Evolutionary conservation across 2,797 vertebrate species (phyloP), one percentile per base, ranked within the genome.

Genomic region (Setipinna tenuifilis): DNA sequence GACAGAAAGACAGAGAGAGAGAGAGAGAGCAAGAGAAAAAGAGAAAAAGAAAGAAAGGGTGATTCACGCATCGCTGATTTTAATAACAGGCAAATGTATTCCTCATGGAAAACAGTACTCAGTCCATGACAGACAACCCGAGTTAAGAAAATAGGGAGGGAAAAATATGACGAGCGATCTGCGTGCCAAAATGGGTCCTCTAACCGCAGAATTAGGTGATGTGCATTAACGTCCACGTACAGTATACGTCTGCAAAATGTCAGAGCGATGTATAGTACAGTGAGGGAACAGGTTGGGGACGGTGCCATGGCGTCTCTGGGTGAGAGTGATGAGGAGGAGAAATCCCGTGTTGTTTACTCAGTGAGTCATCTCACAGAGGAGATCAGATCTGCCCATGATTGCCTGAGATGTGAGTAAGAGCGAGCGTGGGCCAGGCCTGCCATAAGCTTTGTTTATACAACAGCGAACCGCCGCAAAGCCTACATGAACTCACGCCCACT

Each of bases 321-420:
- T 54, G 31, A 35, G 65, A 71, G 65, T 78, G 71, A 44, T 78
- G 71, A 7, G 50, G 46, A 75, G 68, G 19, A 78, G 35, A 78
- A 78, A 41, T 21, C 71, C 71, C 71, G 11, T 44, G 31, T 19
- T 84, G 82, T 92, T 91, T 89, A 89, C 86, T 78, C 85, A 88
- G 83, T 90, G 89, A 91, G 82, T 92, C 88, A 91, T 65, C 87
- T 81, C 75, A 82, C 84, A 58, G 85, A 83, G 81, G 28, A 87
- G 58, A 85, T 86, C 88, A 89, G 89, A 91, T 91, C 91, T 93
- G 89, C 50, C 46, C 86, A 83, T 85, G 86, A 88, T 62, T 83
- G 62, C 88, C 84, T 78, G 84, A 84, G 87, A 87, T 87, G 83
- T 86, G 65, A 88, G 61, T 83, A 16, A 16, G 68, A 87, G 35